phyloP scores from a whole-genome alignment of 2,797 vertebrate species.

The Buceros bicornis region DNA sequence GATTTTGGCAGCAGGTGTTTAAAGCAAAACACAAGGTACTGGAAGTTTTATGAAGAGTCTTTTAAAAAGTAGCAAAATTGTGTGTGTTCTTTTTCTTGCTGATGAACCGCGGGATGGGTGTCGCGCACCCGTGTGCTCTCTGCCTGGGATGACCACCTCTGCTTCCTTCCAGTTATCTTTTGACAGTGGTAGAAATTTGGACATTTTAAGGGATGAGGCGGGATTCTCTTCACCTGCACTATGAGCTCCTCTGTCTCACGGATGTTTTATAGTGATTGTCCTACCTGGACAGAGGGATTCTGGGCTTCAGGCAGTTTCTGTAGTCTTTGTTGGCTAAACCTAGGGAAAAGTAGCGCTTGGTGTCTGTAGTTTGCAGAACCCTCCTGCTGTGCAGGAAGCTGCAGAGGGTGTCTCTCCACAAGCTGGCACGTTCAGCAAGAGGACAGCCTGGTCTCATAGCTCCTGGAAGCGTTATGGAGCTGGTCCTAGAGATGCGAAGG shows the following conservation, averaged over 20 bases:
- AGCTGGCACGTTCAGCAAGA: not conserved
- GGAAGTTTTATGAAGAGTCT: not conserved
- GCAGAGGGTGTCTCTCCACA: not conserved
- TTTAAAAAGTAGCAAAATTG: accelerated
- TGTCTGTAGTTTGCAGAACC: not conserved
- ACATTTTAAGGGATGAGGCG: not conserved
- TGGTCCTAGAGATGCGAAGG: not conserved
- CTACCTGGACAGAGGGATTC: not conserved
- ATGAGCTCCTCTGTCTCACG: not conserved
- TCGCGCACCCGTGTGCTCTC: accelerated
- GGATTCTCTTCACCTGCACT: not conserved
- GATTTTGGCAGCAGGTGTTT: not conserved
- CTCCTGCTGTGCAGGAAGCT: not conserved
- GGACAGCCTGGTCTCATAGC: not conserved
- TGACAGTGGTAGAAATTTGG: not conserved
- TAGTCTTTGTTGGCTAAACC: not conserved
- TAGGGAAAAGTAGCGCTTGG: not conserved
- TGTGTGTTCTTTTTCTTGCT: not conserved
- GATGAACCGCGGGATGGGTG: not conserved
- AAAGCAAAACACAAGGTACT: not conserved
- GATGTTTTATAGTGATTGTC: not conserved
- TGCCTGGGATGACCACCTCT: not conserved
- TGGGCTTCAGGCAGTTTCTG: not conserved
- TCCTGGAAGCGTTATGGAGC: not conserved
- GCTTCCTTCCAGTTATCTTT: not conserved